Percentiles rank a stretch among this genome's conserved stretches.
These are phyloP conservation scores for Eremobia ochroleuca DNA, from an alignment of 2,888 invertebrate species.

Conservation along the genomic window DNA sequence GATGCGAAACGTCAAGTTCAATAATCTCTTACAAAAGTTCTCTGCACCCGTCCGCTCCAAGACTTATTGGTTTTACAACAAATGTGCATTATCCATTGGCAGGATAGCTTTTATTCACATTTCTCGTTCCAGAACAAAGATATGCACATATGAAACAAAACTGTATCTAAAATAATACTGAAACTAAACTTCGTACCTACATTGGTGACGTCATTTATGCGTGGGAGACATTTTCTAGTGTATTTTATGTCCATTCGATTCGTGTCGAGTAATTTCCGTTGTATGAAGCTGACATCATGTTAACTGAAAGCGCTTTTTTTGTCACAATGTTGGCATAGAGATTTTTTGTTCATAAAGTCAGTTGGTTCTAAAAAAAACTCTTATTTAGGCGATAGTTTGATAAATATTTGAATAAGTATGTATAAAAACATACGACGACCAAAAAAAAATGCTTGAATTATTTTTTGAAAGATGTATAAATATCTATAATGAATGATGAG, in stretches of 20 bases:
- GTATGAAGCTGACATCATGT: constrained; percentile 37
- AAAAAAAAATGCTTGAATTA: not conserved
- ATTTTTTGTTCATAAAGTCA: not conserved
- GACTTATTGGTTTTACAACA: constrained; percentile 17
- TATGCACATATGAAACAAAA: constrained; percentile 3
- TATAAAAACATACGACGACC: not conserved
- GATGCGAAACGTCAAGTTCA: not conserved
- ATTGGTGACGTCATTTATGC: constrained; percentile 11
- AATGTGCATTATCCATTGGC: constrained; percentile 27
- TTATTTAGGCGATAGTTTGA: not conserved
- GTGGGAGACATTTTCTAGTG: constrained; percentile 25
- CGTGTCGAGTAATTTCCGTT: constrained; percentile 49
- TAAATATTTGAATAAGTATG: not conserved
- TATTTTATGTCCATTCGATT: constrained; percentile 42
- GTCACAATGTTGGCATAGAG: not conserved
- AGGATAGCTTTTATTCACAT: constrained; percentile 1
- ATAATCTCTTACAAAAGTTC: not conserved
- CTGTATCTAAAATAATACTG: constrained; percentile 8
- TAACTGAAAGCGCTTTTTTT: constrained; percentile 34
- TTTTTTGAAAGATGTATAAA: not conserved
- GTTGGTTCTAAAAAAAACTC: not conserved
- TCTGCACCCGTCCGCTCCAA: not conserved
- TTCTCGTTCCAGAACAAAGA: constrained; percentile 8
- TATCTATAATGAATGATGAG: not conserved
- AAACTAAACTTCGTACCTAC: constrained; percentile 16